phyloP scores from a whole-genome alignment of 2,797 vertebrate species.

The Rhyacichthys aspro region DNA sequence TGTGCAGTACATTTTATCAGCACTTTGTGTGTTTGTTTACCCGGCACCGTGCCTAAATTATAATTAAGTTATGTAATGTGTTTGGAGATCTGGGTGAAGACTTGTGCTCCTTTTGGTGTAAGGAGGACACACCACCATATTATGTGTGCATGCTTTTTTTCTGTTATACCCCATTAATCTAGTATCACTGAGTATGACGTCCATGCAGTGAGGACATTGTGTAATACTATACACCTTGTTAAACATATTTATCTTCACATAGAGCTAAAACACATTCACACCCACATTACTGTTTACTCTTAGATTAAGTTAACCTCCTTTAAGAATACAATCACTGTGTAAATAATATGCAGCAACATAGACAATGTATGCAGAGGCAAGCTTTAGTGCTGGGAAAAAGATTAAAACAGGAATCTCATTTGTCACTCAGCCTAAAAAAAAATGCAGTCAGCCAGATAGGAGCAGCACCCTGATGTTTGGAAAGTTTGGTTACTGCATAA shows the following conservation, averaged over 20 bases:
- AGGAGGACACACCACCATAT: not conserved
- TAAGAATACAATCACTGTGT: not conserved
- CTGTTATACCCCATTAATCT: not conserved
- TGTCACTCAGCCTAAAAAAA: not conserved
- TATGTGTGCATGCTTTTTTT: not conserved
- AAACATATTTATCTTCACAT: not conserved
- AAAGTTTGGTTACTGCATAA: too few species aligned
- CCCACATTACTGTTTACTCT: not conserved
- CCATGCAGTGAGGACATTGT: not conserved
- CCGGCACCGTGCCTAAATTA: constrained; percentile 18
- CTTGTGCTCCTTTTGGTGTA: not conserved
- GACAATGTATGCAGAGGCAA: too few species aligned
- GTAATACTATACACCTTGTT: too few species aligned
- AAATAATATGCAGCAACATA: not conserved
- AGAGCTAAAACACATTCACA: constrained; percentile 5
- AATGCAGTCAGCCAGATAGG: not conserved
- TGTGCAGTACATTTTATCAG: constrained; percentile 34
- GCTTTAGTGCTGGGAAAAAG: too few species aligned
- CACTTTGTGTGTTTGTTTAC: constrained; percentile 21
- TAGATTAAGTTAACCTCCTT: not conserved
- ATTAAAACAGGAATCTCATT: too few species aligned
- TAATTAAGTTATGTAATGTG: constrained; percentile 25
- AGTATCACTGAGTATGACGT: not conserved
- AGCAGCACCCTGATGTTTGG: not conserved
- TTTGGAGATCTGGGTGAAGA: not conserved